phyloP scores from a whole-genome alignment of 2,797 vertebrate genomes.

The Bradypodion pumilum region DNA sequence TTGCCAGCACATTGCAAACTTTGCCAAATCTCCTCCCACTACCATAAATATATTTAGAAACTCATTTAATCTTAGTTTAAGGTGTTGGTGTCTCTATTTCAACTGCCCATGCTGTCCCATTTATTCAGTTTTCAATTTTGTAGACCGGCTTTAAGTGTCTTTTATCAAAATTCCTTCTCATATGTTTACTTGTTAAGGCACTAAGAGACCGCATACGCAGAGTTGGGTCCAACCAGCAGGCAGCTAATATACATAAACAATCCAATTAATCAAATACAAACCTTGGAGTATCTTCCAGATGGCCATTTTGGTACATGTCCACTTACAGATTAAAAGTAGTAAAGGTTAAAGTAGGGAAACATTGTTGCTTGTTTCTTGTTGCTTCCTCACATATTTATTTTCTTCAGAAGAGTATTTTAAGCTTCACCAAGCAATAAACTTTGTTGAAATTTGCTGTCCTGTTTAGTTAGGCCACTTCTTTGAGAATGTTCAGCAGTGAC shows the following conservation, averaged over 20 bases:
- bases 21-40: not conserved
- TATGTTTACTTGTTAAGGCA: slow-evolving; percentile 27
- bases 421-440: not conserved
- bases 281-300: not conserved
- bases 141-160: not conserved
- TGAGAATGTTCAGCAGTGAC: not conserved
- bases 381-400: not conserved
- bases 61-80: slow-evolving; percentile 1
- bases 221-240: not conserved
- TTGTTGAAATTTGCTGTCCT: not conserved
- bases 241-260: slow-evolving; percentile 9
- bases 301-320: not conserved
- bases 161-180: slow-evolving; percentile 25
- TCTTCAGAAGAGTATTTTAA: not conserved
- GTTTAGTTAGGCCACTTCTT: not conserved
- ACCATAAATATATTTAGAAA: slow-evolving; percentile 9
- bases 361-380: not conserved
- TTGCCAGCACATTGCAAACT: not conserved
- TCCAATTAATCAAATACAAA: not conserved
- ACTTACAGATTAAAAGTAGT: not conserved
- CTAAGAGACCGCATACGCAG: slow-evolving; percentile 13
- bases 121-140: slow-evolving; percentile 28
- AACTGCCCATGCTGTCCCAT: slow-evolving; percentile 1
- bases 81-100: slow-evolving; percentile 3
- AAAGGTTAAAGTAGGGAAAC: not conserved